A percentile compares a stretch with the other conserved stretches of the same genome.
Evolutionary conservation across 1,140 invertebrate species (phyloP).

Genomic region (Halictus rubicundus): DNA sequence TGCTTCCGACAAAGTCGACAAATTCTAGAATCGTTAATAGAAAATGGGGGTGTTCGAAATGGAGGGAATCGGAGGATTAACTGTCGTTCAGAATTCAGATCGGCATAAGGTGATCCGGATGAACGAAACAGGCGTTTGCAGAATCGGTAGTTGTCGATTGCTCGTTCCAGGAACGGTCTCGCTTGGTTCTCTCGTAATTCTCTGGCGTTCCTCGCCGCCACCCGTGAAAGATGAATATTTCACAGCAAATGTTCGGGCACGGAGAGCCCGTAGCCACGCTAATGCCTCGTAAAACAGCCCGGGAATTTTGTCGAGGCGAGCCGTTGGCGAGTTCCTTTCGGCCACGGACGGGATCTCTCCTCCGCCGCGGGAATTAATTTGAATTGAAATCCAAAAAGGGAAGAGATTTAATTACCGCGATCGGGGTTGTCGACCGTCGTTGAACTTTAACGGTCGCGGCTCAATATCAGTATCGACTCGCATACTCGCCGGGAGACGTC

Average conservation of each 20-base stretch:
- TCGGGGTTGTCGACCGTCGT: slow-evolving; percentile 8
- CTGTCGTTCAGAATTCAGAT: too few relatives aligned
- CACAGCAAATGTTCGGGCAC: slow-evolving; percentile 19
- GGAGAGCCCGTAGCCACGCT: slow-evolving; percentile 6
- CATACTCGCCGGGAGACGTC: neutral
- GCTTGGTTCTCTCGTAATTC: slow-evolving; percentile 6
- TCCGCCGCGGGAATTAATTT: slow-evolving; percentile 4
- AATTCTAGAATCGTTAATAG: too few relatives aligned
- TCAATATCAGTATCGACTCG: slow-evolving; percentile 4
- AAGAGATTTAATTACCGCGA: slow-evolving; percentile 19
- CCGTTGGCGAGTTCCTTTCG: neutral
- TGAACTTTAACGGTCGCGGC: slow-evolving; percentile 6
- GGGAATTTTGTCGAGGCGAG: slow-evolving; percentile 12
- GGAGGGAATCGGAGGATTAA: too few relatives aligned
- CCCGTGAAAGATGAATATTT: slow-evolving; percentile 33
- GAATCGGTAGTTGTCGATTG: slow-evolving; percentile 1
- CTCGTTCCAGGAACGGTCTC: neutral
- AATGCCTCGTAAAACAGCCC: slow-evolving; percentile 30
- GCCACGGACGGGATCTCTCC: neutral
- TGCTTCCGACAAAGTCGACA: too few relatives aligned
- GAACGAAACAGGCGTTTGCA: neutral
- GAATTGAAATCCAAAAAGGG: slow-evolving; percentile 15
- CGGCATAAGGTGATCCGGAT: neutral
- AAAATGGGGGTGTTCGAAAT: too few relatives aligned
- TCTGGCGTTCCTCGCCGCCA: neutral